Evolutionary conservation across 2,113 vertebrate species (phyloP).

Genomic region (Sisor rabdophorus): DNA sequence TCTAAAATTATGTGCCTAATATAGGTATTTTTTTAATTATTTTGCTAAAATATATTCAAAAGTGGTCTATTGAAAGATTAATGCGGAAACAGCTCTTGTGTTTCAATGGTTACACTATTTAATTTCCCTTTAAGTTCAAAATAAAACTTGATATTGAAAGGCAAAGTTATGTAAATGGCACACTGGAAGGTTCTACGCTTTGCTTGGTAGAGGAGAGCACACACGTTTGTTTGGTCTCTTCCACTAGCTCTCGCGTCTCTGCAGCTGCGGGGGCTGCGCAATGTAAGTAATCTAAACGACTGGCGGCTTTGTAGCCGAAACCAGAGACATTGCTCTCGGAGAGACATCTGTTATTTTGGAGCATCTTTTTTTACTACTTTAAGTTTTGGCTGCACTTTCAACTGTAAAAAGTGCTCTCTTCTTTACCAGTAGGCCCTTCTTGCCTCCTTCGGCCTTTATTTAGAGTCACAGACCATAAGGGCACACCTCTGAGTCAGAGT

Average conservation of each 20-base stretch:
- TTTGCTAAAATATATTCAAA: not conserved
- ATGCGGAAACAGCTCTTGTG: not conserved
- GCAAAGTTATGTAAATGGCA: too few relatives aligned
- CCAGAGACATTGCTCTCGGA: not conserved
- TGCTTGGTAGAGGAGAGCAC: not conserved
- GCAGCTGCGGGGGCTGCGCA: conserved; percentile 26
- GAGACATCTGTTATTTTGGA: conserved; percentile 29
- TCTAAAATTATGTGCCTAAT: not conserved
- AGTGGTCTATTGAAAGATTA: not conserved
- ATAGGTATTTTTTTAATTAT: not conserved
- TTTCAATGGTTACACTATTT: not conserved
- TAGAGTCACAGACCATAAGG: not conserved
- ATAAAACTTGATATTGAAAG: not conserved
- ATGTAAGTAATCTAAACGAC: conserved; percentile 17
- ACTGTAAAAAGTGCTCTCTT: conserved; percentile 1
- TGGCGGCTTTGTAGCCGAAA: conserved; percentile 23
- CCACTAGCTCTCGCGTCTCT: not conserved
- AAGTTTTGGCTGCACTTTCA: not conserved
- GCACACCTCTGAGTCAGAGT: not conserved
- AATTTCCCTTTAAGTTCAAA: not conserved
- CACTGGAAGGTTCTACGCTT: not conserved
- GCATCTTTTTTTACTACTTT: not conserved
- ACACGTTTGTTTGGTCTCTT: conserved; percentile 7
- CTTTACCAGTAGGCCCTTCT: not conserved
- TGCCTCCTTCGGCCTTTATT: not conserved